phyloP scores from a whole-genome alignment of 1,140 invertebrate species.

The Drosophila willistoni region DNA sequence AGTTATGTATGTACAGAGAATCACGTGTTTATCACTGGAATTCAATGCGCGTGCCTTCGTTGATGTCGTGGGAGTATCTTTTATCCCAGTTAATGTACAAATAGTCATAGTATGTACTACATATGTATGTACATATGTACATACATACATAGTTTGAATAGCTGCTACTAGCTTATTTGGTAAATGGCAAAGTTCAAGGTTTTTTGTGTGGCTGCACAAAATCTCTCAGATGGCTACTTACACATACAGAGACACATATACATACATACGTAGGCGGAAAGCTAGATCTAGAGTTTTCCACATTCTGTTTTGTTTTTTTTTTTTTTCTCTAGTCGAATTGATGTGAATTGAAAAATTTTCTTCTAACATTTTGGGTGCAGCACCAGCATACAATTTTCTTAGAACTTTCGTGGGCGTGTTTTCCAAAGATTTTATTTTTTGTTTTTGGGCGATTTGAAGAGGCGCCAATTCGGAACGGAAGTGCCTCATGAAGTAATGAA shows the following conservation, averaged over 20 bases:
- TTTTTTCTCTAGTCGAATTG: neutral
- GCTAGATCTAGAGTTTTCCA: conserved; percentile 2
- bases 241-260: conserved; percentile 10
- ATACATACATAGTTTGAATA: conserved; percentile 21
- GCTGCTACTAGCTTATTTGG: conserved; percentile 31
- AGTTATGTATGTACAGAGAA: conserved; percentile 69
- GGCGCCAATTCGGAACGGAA: conserved; percentile 9
- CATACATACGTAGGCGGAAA: neutral
- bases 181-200: conserved; percentile 76
- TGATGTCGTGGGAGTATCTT: conserved; percentile 44
- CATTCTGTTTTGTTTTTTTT: neutral
- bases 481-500: conserved; percentile 1
- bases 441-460: neutral
- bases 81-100: conserved; percentile 24
- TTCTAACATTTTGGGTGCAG: conserved; percentile 10
- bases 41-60: conserved; percentile 64
- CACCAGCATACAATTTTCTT: conserved; percentile 10
- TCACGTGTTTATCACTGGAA: conserved; percentile 77
- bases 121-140: conserved; percentile 28
- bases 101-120: neutral
- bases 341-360: conserved; percentile 12
- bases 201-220: conserved; percentile 34
- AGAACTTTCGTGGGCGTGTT: neutral
- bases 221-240: conserved; percentile 6
- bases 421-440: neutral